These are phyloP conservation scores for Acrobasis suavella DNA, from an alignment of 2,888 invertebrate species.

Conservation along the genomic window DNA sequence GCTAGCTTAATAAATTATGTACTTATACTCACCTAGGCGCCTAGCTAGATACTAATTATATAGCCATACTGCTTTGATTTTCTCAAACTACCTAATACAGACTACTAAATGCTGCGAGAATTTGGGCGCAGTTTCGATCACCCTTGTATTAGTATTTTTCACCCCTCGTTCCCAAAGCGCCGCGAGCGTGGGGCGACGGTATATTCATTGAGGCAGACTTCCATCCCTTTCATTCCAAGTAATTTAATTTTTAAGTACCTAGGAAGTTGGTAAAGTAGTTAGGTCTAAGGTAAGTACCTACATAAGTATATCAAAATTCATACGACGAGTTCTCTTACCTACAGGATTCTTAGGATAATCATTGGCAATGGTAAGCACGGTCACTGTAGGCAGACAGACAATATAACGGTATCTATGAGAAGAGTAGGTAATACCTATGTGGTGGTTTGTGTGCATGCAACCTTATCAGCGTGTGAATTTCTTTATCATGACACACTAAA, in stretches of 20 bases:
- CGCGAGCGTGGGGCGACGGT: conserved; percentile 9
- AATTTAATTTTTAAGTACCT: too few species aligned
- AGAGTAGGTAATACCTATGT: too few species aligned
- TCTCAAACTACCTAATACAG: background rate
- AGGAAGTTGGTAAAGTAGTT: too few species aligned
- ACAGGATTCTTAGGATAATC: conserved; percentile 1
- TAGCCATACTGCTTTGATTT: background rate
- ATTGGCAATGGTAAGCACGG: background rate
- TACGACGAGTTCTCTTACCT: too few species aligned
- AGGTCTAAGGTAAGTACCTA: too few species aligned
- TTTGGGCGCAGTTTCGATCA: conserved; percentile 7
- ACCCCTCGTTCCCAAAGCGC: background rate
- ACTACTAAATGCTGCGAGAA: background rate
- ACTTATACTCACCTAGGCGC: too few species aligned
- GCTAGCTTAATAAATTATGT: too few species aligned
- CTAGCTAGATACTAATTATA: too few species aligned
- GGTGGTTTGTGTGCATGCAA: conserved; percentile 37
- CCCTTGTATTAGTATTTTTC: conserved; percentile 6
- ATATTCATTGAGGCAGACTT: conserved; percentile 25
- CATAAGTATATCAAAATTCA: too few species aligned
- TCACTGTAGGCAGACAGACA: conserved; percentile 31
- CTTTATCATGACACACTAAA: conserved; percentile 28
- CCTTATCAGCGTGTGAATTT: conserved; percentile 38
- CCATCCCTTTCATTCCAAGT: conserved; percentile 7
- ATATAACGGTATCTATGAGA: conserved; percentile 25